Conservation (phyloP, 2,797 vertebrate genomes). For the Coregonus sp. region DNA sequence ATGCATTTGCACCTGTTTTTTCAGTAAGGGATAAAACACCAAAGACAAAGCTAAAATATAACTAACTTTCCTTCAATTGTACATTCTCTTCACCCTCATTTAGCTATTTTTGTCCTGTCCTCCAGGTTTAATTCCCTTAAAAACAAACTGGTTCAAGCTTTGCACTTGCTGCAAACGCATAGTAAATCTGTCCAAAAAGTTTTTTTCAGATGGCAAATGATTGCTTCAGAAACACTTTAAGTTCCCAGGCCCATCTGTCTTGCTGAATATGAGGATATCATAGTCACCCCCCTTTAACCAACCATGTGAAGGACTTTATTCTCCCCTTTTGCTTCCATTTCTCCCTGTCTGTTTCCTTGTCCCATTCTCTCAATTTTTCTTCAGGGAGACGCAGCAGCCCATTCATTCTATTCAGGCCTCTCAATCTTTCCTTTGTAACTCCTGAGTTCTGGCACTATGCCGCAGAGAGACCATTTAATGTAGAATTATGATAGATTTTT, state of each 20-base stretch:
- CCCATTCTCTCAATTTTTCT: neutral
- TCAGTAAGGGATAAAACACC: neutral
- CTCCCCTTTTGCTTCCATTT: neutral
- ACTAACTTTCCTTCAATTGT: neutral
- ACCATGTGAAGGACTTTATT: neutral
- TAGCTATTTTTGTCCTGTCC: neutral
- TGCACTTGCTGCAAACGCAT: neutral
- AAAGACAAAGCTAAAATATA: neutral
- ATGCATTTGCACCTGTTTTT: neutral
- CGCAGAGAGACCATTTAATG: neutral
- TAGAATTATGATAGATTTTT: neutral
- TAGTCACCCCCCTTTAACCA: neutral
- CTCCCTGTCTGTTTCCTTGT: neutral
- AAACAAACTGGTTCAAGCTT: neutral
- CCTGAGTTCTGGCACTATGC: neutral
- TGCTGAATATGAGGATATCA: neutral
- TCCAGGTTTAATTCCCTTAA: neutral
- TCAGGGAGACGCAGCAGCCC: neutral
- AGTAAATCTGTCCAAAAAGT: neutral
- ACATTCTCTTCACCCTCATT: neutral
- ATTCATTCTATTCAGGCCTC: neutral
- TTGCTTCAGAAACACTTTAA: neutral
- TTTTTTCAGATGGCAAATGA: neutral
- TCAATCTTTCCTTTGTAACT: neutral
- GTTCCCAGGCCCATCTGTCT: neutral